Conservation (phyloP, 2,888 invertebrate species). For the Nemoura dubitans region DNA sequence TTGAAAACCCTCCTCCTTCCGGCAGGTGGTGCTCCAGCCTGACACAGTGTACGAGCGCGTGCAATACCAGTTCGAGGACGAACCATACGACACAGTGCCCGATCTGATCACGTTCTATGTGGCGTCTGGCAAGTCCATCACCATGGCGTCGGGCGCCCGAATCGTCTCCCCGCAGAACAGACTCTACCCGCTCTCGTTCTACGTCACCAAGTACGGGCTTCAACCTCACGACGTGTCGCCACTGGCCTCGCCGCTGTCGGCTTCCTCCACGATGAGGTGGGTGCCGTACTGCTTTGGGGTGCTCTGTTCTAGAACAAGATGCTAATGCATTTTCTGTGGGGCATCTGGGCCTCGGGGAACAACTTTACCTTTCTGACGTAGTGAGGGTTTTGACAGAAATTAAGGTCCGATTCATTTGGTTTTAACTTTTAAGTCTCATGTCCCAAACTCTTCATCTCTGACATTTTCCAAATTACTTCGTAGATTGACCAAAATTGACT, state of each 20-base stretch:
- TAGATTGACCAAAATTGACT: too few relatives aligned
- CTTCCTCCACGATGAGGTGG: slow-evolving; percentile 32
- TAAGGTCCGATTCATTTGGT: too few relatives aligned
- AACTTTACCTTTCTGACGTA: too few relatives aligned
- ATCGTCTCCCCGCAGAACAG: slow-evolving; percentile 88
- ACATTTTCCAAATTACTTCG: too few relatives aligned
- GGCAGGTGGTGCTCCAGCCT: slow-evolving; percentile 81
- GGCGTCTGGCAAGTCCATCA: slow-evolving; percentile 88
- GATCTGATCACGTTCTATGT: slow-evolving; percentile 94
- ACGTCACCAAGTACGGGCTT: slow-evolving; percentile 69
- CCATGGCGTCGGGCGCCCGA: slow-evolving; percentile 86
- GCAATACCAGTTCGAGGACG: slow-evolving; percentile 94
- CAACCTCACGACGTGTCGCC: slow-evolving; percentile 51
- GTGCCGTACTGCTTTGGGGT: too few relatives aligned
- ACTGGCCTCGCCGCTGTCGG: slow-evolving; percentile 53
- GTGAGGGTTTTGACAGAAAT: too few relatives aligned
- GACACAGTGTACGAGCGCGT: slow-evolving; percentile 92
- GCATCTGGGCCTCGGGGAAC: too few relatives aligned
- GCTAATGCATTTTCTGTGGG: too few relatives aligned
- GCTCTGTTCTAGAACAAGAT: too few relatives aligned
- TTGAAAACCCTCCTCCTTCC: neutral
- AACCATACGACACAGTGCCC: slow-evolving; percentile 91
- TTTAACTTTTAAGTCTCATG: too few relatives aligned
- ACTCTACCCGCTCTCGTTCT: slow-evolving; percentile 79
- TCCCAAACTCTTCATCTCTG: too few relatives aligned